These are phyloP conservation scores for Drosophila koepferae DNA, from an alignment of 2,888 invertebrate species.

Conservation along the genomic window DNA sequence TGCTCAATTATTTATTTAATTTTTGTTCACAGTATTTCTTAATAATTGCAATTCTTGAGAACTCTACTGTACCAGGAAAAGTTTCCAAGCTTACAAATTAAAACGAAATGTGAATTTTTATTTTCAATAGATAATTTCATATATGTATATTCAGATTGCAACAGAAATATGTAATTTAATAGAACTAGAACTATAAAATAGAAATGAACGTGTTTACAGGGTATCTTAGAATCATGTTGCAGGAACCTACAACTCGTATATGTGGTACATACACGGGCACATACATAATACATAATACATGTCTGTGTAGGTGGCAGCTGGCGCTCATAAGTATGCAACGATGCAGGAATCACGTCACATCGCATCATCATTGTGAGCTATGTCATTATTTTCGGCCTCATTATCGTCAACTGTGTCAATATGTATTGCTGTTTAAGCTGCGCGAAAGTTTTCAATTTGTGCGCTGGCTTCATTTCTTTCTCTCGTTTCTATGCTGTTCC, in stretches of 20 bases:
- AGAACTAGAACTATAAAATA: background rate
- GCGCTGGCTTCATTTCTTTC: conserved; percentile 1
- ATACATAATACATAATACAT: conserved; percentile 4
- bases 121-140: background rate
- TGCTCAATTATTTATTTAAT: too few species aligned
- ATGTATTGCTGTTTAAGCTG: conserved; percentile 28
- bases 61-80: too few species aligned
- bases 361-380: conserved; percentile 17
- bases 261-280: background rate
- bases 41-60: too few species aligned
- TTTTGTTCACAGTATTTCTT: too few species aligned
- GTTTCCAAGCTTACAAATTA: too few species aligned
- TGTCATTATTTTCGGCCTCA: conserved; percentile 5
- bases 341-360: conserved; percentile 15
- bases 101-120: too few species aligned
- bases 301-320: conserved; percentile 28
- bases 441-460: conserved; percentile 56
- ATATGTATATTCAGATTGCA: too few species aligned
- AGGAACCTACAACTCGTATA: background rate
- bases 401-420: conserved; percentile 20
- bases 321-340: conserved; percentile 73
- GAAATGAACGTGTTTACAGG: background rate
- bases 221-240: background rate
- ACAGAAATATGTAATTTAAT: too few species aligned
- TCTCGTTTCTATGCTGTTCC: background rate